Evolutionary conservation across 23 tunicate genomes (phyloP).

Genomic region (Phallusia fumigata): DNA sequence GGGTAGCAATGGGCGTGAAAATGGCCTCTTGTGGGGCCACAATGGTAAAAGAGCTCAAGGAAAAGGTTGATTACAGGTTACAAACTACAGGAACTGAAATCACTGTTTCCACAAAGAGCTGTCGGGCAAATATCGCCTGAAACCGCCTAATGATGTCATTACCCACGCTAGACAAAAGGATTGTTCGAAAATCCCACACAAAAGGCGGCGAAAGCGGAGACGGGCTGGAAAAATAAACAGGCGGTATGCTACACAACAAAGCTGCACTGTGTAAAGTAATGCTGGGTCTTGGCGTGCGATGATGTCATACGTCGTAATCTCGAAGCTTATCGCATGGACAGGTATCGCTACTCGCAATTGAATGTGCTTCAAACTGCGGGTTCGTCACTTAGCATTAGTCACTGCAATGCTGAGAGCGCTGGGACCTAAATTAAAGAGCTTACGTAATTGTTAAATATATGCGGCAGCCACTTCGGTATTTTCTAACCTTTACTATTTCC

Average conservation of each 20-base stretch:
- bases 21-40: background rate
- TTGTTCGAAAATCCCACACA: constrained; percentile 1
- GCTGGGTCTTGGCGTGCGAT: background rate
- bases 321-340: background rate
- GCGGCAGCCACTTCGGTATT: too few relatives aligned
- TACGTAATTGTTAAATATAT: too few relatives aligned
- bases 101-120: background rate
- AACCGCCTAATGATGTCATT: constrained; percentile 3
- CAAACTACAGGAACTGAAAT: background rate
- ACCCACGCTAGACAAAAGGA: background rate
- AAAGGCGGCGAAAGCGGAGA: background rate
- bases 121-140: background rate
- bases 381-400: too few relatives aligned
- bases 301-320: background rate
- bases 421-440: too few relatives aligned
- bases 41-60: background rate
- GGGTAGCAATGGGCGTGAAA: background rate
- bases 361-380: too few relatives aligned
- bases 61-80: background rate
- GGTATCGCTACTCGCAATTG: too few relatives aligned
- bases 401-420: too few relatives aligned
- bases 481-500: too few relatives aligned
- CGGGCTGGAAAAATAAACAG: constrained; percentile 6
- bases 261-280: background rate
- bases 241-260: background rate